These are phyloP conservation scores for Bagarius yarrelli DNA, from an alignment of 2,113 vertebrate species.

Conservation along the genomic window DNA sequence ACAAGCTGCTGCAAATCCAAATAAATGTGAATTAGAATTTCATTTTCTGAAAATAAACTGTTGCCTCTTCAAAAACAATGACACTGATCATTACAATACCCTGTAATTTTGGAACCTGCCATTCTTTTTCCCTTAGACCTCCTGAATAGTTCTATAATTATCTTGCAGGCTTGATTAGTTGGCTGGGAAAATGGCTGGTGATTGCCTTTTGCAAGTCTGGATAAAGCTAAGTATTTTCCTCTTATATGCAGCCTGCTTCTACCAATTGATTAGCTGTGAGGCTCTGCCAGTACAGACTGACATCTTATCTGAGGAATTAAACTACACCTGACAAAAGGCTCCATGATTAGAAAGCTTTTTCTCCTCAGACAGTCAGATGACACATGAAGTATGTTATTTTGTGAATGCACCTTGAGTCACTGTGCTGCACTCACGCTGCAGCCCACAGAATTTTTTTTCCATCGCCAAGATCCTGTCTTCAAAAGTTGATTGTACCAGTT, in stretches of 20 bases:
- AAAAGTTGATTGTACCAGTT: background rate
- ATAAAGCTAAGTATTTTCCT: conserved; percentile 62
- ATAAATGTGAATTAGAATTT: conserved; percentile 21
- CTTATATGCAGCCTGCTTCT: conserved; percentile 56
- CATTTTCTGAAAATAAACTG: conserved; percentile 22
- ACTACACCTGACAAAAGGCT: conserved; percentile 61
- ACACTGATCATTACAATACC: conserved; percentile 14
- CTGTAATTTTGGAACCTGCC: conserved; percentile 35
- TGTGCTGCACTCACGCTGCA: background rate
- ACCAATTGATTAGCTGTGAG: conserved; percentile 71
- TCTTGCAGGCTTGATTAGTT: conserved; percentile 66
- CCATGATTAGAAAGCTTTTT: conserved; percentile 64
- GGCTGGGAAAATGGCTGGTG: conserved; percentile 63
- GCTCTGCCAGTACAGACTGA: conserved; percentile 61
- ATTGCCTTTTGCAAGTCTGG: conserved; percentile 64
- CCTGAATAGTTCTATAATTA: conserved; percentile 50
- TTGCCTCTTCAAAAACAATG: conserved; percentile 32
- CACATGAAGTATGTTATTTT: conserved; percentile 18
- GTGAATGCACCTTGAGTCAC: background rate
- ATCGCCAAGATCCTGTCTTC: background rate
- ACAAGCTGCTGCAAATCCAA: conserved; percentile 20
- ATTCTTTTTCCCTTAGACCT: conserved; percentile 48
- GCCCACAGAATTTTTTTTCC: background rate
- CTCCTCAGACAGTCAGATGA: conserved; percentile 22
- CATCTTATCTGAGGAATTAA: conserved; percentile 65